A percentile compares a stretch with the other conserved stretches of the same genome.
Evolutionary conservation across 2,113 vertebrate genomes (phyloP).

Genomic region (Pongo pygmaeus): DNA sequence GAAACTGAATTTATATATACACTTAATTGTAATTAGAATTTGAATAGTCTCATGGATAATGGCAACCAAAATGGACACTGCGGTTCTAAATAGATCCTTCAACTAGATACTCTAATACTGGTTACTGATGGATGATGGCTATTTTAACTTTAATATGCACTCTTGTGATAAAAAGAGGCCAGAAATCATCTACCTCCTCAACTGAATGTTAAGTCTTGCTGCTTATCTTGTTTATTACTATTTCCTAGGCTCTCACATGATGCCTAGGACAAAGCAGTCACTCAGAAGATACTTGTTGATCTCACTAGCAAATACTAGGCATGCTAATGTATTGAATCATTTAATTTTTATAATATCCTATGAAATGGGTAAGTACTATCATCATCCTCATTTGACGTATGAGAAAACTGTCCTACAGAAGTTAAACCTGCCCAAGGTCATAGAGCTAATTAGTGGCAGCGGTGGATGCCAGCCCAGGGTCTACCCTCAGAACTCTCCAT

Average conservation of each 20-base stretch:
- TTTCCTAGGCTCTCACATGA: background rate
- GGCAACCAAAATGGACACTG: background rate
- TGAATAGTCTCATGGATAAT: background rate
- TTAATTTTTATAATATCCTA: background rate
- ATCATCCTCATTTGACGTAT: background rate
- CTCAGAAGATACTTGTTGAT: background rate
- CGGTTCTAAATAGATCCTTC: background rate
- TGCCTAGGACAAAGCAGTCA: background rate
- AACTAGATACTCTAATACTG: background rate
- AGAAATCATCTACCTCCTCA: background rate
- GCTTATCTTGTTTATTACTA: background rate
- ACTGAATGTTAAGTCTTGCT: background rate
- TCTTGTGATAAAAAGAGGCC: background rate
- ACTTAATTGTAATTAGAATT: conserved; percentile 6
- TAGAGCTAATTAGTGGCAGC: background rate
- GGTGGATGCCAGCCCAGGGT: background rate
- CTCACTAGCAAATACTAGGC: background rate
- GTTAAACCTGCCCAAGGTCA: background rate
- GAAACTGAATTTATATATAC: conserved; percentile 30
- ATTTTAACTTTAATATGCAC: background rate
- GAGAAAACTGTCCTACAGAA: background rate
- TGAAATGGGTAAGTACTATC: background rate
- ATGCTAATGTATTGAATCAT: background rate
- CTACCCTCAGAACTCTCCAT: background rate
- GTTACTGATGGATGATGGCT: background rate